Evolutionary conservation across 2,888 invertebrate species (phyloP), one percentile per base, ranked within the genome.

Genomic region (Athrips mouffetella): DNA sequence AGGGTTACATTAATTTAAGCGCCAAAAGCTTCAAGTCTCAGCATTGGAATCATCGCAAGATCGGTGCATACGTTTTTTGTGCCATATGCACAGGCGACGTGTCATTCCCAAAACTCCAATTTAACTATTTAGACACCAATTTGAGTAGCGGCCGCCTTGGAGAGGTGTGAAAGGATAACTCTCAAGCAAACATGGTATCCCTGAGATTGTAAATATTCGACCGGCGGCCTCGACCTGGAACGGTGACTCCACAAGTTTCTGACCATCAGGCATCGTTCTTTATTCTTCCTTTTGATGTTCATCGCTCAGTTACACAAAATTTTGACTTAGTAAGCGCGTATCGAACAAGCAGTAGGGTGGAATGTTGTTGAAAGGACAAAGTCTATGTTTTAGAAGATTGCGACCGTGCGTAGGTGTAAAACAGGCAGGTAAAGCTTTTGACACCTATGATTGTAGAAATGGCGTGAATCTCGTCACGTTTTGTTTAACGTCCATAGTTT

Each of bases 381-480:
- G 11, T 13, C 11, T 16, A 10, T 13, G 40, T 23, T 42, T 27
- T 25, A 15, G 3, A 29, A 20, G 13, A 11, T 42, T 7, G 25
- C 63, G 60, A 15, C 29, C 57, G 62, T 57, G 82, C 70, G 85
- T 85, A 78, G 85, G 84, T 76, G 85, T 77, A 64, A 63, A 66
- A 63, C 62, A 75, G 76, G 72, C 87, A 86, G 87, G 87, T 87
- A 88, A 85, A 80, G 78, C 87, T 88, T 88, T 88, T 87, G 86
- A 86, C 87, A 88, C 88, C 87, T 87, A 82, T 70, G 76, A 65
- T 63, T 63, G 67, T 66, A 62, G 64, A 62, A 69, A 67, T 66
- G 70, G 85, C 77, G 87, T 85, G 80, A 83, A 82, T 78, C 73
- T 80, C 76, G 67, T 74, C 85, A 79, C 80, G 67, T 77, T 75